Evolutionary conservation across 2,888 invertebrate species (phyloP).

Genomic region (Trichacis sp.): DNA sequence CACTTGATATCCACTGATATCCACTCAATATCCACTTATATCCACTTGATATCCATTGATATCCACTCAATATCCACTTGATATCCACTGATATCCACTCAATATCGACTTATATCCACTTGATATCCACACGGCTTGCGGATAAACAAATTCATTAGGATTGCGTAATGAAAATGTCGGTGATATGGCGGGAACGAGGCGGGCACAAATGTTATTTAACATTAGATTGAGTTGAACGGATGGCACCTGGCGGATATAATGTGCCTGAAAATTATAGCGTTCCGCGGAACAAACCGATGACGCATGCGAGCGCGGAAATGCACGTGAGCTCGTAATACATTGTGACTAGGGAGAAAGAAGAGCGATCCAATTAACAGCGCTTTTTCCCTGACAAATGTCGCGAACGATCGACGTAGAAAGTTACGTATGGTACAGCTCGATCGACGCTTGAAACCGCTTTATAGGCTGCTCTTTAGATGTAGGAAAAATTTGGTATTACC

Average conservation of each 20-base stretch:
- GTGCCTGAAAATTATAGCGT: slow-evolving; percentile 23
- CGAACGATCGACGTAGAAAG: slow-evolving; percentile 21
- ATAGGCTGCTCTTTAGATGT: no score
- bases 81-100: no score
- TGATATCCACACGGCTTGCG: no score
- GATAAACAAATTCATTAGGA: no score
- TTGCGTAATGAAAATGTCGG: not conserved
- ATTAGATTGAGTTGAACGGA: slow-evolving; percentile 17
- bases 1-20: no score
- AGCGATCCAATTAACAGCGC: slow-evolving; percentile 26
- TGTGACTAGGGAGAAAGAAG: slow-evolving; percentile 14
- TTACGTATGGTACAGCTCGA: slow-evolving; percentile 16
- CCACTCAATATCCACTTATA: no score
- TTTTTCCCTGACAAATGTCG: slow-evolving; percentile 21
- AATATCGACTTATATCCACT: no score
- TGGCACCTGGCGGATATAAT: slow-evolving; percentile 28
- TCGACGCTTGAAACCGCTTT: not conserved
- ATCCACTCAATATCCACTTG: no score
- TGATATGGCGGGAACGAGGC: not conserved
- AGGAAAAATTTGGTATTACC: no score
- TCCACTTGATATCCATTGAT: no score
- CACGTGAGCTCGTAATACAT: slow-evolving; percentile 13
- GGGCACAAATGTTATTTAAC: slow-evolving; percentile 3
- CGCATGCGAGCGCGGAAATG: slow-evolving; percentile 17
- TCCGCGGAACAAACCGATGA: slow-evolving; percentile 17